A percentile compares a stretch with the other conserved stretches of the same genome.
phyloP scores from a whole-genome alignment of 2,797 vertebrate genomes.

The Gymnoscopelus braueri region DNA sequence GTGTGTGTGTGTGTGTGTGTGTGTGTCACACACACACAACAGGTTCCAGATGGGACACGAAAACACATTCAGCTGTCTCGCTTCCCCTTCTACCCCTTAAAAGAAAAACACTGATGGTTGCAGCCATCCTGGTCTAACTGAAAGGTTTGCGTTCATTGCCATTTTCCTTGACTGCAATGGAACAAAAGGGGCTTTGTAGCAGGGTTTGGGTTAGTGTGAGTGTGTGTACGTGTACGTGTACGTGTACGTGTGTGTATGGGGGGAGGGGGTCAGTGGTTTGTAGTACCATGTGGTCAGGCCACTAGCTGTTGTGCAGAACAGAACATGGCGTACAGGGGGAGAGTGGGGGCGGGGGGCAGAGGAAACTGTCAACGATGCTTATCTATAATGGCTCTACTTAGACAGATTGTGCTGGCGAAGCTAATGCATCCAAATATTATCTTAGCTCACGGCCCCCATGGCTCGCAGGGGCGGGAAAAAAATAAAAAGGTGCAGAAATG shows the following conservation, averaged over 20 bases:
- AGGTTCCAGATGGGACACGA: constrained; percentile 77
- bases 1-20: background rate
- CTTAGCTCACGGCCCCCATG: constrained; percentile 41
- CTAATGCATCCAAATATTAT: constrained; percentile 65
- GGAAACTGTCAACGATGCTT: constrained; percentile 66
- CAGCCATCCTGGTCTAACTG: constrained; percentile 65
- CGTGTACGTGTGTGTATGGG: background rate
- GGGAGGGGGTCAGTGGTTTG: constrained; percentile 29
- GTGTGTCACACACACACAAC: constrained; percentile 51
- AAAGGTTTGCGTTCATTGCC: constrained; percentile 68
- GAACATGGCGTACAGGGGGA: constrained; percentile 51
- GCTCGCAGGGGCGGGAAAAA: background rate
- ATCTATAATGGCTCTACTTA: constrained; percentile 59
- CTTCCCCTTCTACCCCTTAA: constrained; percentile 36
- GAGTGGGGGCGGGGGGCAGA: constrained; percentile 35
- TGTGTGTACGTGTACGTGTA: constrained; percentile 27
- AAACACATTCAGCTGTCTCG: constrained; percentile 48
- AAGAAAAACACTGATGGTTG: constrained; percentile 42
- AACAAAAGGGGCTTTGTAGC: constrained; percentile 82
- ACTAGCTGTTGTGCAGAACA: constrained; percentile 60
- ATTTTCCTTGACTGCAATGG: constrained; percentile 69
- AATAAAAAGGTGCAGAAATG: constrained; percentile 22
- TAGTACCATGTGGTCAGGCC: constrained; percentile 64
- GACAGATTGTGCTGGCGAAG: constrained; percentile 49
- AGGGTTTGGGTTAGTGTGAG: constrained; percentile 56